A percentile compares a stretch with the other conserved stretches of the same genome.
These are phyloP conservation scores for Drosophila parvula DNA, from an alignment of 1,140 invertebrate species.

Conservation along the genomic window DNA sequence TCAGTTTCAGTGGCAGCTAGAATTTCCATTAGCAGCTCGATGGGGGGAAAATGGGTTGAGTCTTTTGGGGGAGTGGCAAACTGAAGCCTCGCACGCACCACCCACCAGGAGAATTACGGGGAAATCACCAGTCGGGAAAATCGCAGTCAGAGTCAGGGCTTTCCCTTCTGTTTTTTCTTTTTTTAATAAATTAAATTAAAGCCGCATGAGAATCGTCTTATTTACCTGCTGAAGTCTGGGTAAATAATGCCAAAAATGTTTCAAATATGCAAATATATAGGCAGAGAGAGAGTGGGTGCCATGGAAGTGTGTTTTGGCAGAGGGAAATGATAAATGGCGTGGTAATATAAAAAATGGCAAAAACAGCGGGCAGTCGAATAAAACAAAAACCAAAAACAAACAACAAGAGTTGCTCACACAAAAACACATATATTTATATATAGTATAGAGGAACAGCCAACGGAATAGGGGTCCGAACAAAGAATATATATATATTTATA, in stretches of 20 bases:
- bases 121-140: conserved; percentile 38
- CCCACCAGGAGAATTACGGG: conserved; percentile 27
- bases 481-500: conserved; percentile 38
- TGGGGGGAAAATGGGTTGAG: conserved; percentile 15
- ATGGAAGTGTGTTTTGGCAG: conserved; percentile 65
- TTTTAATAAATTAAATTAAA: conserved; percentile 83
- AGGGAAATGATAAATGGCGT: conserved; percentile 81
- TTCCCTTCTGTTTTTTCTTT: conserved; percentile 9
- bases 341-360: conserved; percentile 82
- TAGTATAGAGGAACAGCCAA: conserved; percentile 51
- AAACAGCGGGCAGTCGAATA: conserved; percentile 75
- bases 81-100: conserved; percentile 61
- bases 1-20: conserved; percentile 60
- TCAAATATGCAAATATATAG: conserved; percentile 58
- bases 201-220: conserved; percentile 75
- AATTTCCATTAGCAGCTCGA: conserved; percentile 52
- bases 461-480: conserved; percentile 43
- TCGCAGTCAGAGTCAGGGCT: conserved; percentile 40
- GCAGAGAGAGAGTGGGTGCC: conserved; percentile 8
- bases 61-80: conserved; percentile 56
- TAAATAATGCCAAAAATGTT: conserved; percentile 61
- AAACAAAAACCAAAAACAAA: conserved; percentile 53
- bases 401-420: conserved; percentile 31
- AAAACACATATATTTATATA: conserved; percentile 38
- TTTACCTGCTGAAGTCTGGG: conserved; percentile 58